A percentile compares a stretch with the other conserved stretches of the same genome.
Conservation (phyloP, 2,888 invertebrate species). For the Volucella inanis region DNA sequence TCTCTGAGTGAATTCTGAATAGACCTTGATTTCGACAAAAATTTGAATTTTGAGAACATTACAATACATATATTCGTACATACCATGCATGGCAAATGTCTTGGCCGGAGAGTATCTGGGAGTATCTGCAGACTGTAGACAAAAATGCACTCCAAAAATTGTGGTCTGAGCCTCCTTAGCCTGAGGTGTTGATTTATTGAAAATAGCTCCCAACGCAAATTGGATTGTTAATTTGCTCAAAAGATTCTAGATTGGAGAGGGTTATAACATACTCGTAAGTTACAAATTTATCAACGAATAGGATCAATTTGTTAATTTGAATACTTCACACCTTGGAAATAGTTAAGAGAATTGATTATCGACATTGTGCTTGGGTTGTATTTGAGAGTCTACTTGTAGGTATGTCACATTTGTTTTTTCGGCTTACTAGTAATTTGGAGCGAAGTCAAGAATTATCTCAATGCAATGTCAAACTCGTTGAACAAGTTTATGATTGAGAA, state of each 20-base stretch:
- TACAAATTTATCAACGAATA: constrained; percentile 48
- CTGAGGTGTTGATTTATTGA: constrained; percentile 66
- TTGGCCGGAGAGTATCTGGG: neutral
- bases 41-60: constrained; percentile 24
- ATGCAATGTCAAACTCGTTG: neutral
- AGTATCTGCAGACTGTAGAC: too few species aligned
- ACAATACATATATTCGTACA: neutral
- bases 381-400: neutral
- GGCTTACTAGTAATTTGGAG: constrained; percentile 10
- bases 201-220: constrained; percentile 55
- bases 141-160: neutral
- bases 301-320: constrained; percentile 66
- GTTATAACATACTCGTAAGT: neutral
- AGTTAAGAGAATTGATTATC: constrained; percentile 51
- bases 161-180: neutral
- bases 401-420: constrained; percentile 27
- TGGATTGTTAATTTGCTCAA: constrained; percentile 60
- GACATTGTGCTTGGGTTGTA: constrained; percentile 4
- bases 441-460: neutral
- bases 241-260: constrained; percentile 17
- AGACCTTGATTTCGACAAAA: constrained; percentile 58
- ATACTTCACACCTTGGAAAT: constrained; percentile 64
- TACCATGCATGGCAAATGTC: neutral
- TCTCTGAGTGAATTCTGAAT: constrained; percentile 26
- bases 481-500: constrained; percentile 37